phyloP scores from a whole-genome alignment of 2,888 invertebrate genomes.

The Nomada goodeniana region DNA sequence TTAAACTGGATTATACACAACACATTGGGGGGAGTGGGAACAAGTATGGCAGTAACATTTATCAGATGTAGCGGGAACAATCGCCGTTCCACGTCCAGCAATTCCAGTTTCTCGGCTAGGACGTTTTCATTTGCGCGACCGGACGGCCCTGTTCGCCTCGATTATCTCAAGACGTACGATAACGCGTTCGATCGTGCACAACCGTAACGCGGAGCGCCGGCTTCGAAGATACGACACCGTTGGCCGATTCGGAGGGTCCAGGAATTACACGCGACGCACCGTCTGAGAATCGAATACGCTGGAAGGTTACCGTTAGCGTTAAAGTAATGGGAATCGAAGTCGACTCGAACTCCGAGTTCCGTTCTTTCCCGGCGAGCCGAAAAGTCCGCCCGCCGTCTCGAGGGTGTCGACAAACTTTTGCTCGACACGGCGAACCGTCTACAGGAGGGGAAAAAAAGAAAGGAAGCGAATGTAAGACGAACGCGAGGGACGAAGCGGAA shows the following conservation, averaged over 20 bases:
- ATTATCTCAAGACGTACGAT: slow-evolving; percentile 27
- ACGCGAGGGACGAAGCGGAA: slow-evolving; percentile 1
- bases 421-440: neutral
- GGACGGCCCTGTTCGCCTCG: neutral
- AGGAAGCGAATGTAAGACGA: slow-evolving; percentile 18
- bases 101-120: neutral
- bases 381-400: neutral
- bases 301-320: neutral
- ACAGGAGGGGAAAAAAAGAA: neutral
- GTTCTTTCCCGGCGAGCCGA: neutral
- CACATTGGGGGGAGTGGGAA: slow-evolving; percentile 51
- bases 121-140: slow-evolving; percentile 31
- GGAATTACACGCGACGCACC: too few species aligned
- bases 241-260: too few species aligned
- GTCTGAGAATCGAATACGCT: too few species aligned
- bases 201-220: too few species aligned
- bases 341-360: neutral
- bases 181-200: slow-evolving; percentile 3
- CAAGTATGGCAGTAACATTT: slow-evolving; percentile 61
- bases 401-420: slow-evolving; percentile 20
- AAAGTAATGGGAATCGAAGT: slow-evolving; percentile 8
- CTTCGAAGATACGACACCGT: too few species aligned
- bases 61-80: slow-evolving; percentile 58
- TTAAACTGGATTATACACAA: slow-evolving; percentile 64
- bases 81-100: slow-evolving; percentile 25